Base-by-base conservation (phyloP, 2,113 vertebrate genomes). In the Neoarius graeffei region DNA sequence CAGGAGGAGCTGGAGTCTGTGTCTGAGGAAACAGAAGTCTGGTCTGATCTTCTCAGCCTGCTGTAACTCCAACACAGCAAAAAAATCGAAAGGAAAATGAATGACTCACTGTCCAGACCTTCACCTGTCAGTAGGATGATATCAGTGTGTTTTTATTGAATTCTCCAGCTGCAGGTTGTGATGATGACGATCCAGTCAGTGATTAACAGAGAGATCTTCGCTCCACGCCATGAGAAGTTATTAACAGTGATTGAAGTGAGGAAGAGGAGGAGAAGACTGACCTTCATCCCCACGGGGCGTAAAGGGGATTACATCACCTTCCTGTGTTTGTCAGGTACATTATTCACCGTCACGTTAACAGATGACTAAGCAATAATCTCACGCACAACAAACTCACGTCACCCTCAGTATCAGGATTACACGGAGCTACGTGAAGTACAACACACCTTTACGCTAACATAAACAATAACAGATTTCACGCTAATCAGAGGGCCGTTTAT, bases 151-250 rank as follows among this genome's bases (percentile, higher is more conserved):
- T 23, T 56, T 57, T 25, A 57, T 62, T 42, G 7, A 7, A 42
- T 59, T 71, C 19, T 73, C 27, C 64, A 23, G 62, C 42, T 84
- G 19, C 82, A 88, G 87, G 89, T 60, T 35, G 19, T 81, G 73
- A 93, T 94, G 89, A 99, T 99, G 97, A 98, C 96, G 94, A 94
- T 94, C 94, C 97, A 98, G 93, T 96, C 97, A 89, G 93, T 95
- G 90, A 98, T 99, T 94, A 97, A 94, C 93, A 98, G 97, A 93
- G 97, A 98, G 91, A 93, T 99, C 92, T 99, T 99, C 94, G 94
- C 95, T 89, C 97, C 97, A 64, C 94, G 93, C 73, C 95, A 97
- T 92, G 97, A 99, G 93, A 95, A 96, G 88, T 94, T 99, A 97
- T 93, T 99, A 94, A 97, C 97, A 89, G 96, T 96, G 0, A 96